phyloP scores from a whole-genome alignment of 30 jellyfish, hydroid and myxozoan species.

The Turritopsis dohrnii region DNA sequence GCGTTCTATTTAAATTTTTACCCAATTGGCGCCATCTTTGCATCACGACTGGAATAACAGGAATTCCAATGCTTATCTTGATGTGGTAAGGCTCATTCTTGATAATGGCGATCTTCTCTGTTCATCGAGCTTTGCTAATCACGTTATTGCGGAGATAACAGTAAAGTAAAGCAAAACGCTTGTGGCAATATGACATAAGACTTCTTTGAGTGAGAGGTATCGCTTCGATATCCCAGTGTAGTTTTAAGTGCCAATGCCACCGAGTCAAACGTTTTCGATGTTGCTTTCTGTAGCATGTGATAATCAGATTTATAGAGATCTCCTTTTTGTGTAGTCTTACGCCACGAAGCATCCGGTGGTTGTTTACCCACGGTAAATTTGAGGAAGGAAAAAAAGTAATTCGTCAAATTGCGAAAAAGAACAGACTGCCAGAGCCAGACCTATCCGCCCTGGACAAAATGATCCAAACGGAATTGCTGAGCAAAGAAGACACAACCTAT shows the following conservation, averaged over 20 bases:
- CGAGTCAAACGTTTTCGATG: no score
- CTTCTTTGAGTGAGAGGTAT: no score
- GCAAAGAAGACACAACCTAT: background rate
- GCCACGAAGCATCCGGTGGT: conserved; percentile 18
- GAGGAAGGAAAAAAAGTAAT: conserved; percentile 1
- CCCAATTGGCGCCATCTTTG: conserved; percentile 15
- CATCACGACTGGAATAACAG: background rate
- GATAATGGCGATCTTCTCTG: background rate
- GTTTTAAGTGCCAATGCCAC: no score
- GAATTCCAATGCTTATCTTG: background rate
- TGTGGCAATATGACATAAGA: no score
- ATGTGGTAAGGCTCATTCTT: background rate
- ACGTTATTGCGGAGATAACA: no score
- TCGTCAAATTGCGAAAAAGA: conserved; percentile 6
- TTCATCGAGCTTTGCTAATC: background rate
- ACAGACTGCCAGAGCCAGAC: conserved; percentile 14
- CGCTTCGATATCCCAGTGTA: no score
- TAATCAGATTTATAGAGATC: background rate
- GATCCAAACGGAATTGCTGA: background rate
- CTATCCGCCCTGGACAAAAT: background rate
- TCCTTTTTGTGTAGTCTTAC: background rate
- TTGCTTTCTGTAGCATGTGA: background rate
- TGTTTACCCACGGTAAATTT: conserved; percentile 4
- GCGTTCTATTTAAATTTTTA: background rate
- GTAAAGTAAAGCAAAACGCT: no score